phyloP scores from a whole-genome alignment of 2,113 vertebrate species.

The Vulpes vulpes region DNA sequence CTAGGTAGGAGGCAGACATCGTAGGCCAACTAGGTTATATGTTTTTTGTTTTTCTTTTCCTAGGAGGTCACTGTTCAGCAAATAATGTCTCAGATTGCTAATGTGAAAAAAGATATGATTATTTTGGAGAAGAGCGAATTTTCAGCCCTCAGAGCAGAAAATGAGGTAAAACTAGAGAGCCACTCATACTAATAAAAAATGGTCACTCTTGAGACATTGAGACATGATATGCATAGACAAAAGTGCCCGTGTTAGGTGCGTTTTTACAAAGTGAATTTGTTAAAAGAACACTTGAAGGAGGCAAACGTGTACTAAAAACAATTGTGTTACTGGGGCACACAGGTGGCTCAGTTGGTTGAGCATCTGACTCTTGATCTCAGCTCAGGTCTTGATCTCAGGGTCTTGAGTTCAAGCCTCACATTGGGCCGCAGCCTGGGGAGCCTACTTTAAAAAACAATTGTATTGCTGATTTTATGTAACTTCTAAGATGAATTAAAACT shows the following conservation, averaged over 20 bases:
- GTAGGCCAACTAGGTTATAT: background rate
- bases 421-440: background rate
- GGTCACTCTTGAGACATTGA: too few species aligned
- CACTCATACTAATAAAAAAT: background rate
- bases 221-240: accelerated
- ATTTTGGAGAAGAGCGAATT: slow-evolving; percentile 99
- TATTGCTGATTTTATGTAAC: background rate
- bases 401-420: background rate
- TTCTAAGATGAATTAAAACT: background rate
- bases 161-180: slow-evolving; percentile 90
- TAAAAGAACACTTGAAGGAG: background rate
- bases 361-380: background rate
- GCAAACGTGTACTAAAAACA: background rate
- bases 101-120: slow-evolving; percentile 98
- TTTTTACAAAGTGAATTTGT: background rate
- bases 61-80: slow-evolving; percentile 98
- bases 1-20: background rate
- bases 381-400: background rate
- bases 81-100: slow-evolving; percentile 95
- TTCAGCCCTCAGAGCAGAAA: slow-evolving; percentile 94
- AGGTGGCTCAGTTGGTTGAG: background rate
- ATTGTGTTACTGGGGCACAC: background rate
- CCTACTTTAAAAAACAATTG: background rate
- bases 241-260: accelerated
- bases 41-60: slow-evolving; percentile 62